These are phyloP conservation scores for Orchestes rusci DNA, from an alignment of 2,888 invertebrate species.

Conservation along the genomic window DNA sequence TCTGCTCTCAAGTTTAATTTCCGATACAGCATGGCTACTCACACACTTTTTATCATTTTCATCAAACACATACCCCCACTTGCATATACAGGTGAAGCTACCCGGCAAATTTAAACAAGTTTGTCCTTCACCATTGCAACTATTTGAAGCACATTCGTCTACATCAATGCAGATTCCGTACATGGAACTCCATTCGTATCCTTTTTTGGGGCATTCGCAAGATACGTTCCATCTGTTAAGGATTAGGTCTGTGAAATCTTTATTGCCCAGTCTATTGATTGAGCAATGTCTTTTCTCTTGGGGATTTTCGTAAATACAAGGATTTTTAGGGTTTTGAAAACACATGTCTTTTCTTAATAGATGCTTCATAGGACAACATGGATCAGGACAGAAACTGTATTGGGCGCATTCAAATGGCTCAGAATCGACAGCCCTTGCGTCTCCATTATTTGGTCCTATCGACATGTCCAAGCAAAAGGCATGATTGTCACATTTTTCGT, in stretches of 20 bases:
- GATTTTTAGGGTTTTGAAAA: conserved; percentile 44
- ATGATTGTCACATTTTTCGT: conserved; percentile 55
- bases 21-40: conserved; percentile 31
- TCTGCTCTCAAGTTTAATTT: conserved; percentile 31
- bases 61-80: conserved; percentile 45
- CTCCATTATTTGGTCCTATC: conserved; percentile 45
- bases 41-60: conserved; percentile 30
- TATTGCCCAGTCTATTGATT: conserved; percentile 34
- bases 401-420: conserved; percentile 52
- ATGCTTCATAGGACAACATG: conserved; percentile 52
- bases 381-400: conserved; percentile 57
- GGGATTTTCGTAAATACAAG: conserved; percentile 46
- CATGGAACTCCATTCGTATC: conserved; percentile 52
- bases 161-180: conserved; percentile 58
- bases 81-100: conserved; percentile 46
- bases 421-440: conserved; percentile 52
- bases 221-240: conserved; percentile 55
- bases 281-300: conserved; percentile 33
- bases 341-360: conserved; percentile 44
- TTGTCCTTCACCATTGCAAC: conserved; percentile 44
- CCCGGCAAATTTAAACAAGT: conserved; percentile 54
- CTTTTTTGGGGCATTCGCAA: conserved; percentile 48
- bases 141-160: conserved; percentile 49
- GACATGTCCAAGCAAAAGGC: conserved; percentile 49
- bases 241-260: conserved; percentile 42